Evolutionary conservation across 1,140 invertebrate species (phyloP).

Genomic region (Leguminivora glycinivorella): DNA sequence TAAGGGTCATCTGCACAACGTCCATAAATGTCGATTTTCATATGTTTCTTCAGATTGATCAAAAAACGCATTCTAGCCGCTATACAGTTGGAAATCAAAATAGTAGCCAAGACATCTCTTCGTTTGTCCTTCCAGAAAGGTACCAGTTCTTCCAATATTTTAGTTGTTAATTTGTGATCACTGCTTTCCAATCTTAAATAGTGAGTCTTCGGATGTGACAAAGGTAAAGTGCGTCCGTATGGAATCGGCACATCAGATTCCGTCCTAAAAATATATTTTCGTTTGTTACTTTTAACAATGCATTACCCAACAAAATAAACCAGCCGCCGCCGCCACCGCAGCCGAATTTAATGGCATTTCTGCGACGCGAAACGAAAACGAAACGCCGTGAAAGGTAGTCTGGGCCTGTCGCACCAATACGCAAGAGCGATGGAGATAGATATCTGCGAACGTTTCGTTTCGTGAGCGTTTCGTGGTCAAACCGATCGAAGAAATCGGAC

Average conservation of each 20-base stretch:
- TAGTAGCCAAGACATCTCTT: conserved; percentile 76
- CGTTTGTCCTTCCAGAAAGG: conserved; percentile 56
- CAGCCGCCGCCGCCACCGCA: too few species aligned
- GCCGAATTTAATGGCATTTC: too few species aligned
- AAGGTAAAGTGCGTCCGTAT: conserved; percentile 80
- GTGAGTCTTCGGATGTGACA: conserved; percentile 46
- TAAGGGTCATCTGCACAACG: conserved; percentile 47
- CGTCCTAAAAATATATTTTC: conserved; percentile 69
- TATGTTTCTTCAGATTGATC: conserved; percentile 71
- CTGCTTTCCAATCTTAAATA: not conserved
- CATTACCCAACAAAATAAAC: too few species aligned
- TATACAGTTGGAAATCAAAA: conserved; percentile 83
- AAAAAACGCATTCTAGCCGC: conserved; percentile 81
- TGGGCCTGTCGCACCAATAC: too few species aligned
- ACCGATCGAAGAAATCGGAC: too few species aligned
- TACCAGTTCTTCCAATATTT: conserved; percentile 40
- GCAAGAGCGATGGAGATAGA: too few species aligned
- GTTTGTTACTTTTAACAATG: too few species aligned
- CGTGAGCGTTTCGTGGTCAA: too few species aligned
- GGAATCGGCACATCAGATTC: conserved; percentile 85
- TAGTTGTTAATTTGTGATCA: conserved; percentile 8
- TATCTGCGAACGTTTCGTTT: too few species aligned
- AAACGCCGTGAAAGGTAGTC: too few species aligned
- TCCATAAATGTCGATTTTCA: conserved; percentile 57
- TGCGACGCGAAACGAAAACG: too few species aligned